Percentiles rank a stretch among this genome's conserved stretches.
Conservation (phyloP, 2,797 vertebrate species). For the Botia kubotai region DNA sequence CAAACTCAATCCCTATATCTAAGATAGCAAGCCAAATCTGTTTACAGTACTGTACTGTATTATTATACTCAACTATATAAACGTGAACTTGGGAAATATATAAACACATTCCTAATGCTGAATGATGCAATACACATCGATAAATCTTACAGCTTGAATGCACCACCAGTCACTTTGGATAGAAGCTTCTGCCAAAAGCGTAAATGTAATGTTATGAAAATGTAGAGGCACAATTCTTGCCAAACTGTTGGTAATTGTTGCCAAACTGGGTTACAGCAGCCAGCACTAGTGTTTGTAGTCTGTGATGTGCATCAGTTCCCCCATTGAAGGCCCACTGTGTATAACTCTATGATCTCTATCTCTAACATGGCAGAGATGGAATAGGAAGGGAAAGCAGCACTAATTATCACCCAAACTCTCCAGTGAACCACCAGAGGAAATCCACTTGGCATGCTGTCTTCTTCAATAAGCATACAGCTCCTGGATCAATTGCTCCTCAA, state of each 20-base stretch:
- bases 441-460: constrained; percentile 25
- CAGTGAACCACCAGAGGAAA: constrained; percentile 28
- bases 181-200: background rate
- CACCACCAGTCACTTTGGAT: background rate
- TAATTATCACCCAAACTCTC: constrained; percentile 51
- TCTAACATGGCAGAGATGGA: constrained; percentile 40
- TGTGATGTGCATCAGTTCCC: constrained; percentile 41
- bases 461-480: constrained; percentile 30
- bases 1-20: too few species aligned
- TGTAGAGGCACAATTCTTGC: constrained; percentile 40
- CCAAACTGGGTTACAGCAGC: constrained; percentile 34
- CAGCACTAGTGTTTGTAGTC: constrained; percentile 12
- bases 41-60: too few species aligned
- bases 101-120: too few species aligned
- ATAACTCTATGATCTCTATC: constrained; percentile 47
- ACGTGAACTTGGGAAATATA: too few species aligned
- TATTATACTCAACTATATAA: too few species aligned
- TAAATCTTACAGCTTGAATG: background rate
- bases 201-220: constrained; percentile 7
- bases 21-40: too few species aligned
- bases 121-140: background rate
- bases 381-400: constrained; percentile 30
- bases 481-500: constrained; percentile 55
- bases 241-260: background rate
- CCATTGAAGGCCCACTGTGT: constrained; percentile 32